Base-by-base conservation (phyloP, 1,140 invertebrate genomes). In the Hermatobates lingyangjiaoensis region DNA sequence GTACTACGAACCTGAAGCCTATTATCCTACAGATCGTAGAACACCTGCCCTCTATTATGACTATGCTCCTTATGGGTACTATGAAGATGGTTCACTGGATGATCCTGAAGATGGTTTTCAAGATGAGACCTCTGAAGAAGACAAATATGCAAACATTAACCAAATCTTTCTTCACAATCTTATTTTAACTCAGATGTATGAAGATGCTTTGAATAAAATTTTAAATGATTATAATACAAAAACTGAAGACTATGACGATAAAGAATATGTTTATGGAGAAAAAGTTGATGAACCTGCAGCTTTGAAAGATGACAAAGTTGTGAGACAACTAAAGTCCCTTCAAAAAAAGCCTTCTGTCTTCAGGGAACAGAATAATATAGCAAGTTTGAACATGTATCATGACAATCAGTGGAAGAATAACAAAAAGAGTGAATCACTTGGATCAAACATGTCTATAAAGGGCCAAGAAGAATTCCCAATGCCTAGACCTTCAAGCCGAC, bases 401-500 rank as follows among this genome's bases (percentile, higher is more conserved):
- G 21, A 4, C 18, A 42, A 42, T 20, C 14, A 42, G 18, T 42
- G 39, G 39, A 20, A 14, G 5, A 20, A 18, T 7, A 18, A 42
- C 18, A 42, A 42, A 20, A 7, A 20, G 21, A 20, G 14, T 20
- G 39, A 42, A 5, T n/a, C n/a, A n/a, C n/a, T n/a, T n/a, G n/a
- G n/a, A n/a, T n/a, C n/a, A n/a, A n/a, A n/a, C n/a, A n/a, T n/a
- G n/a, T n/a, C n/a, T n/a, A n/a, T n/a, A n/a, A 52, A 50, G 26
- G 76, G 75, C 15, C 72, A 79, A 56, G 75, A 76, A 56, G 76
- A 78, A 62, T 68, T 75, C 5, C 69, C 74, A 2, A 60, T 77
- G 57, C 66, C 73, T 39, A 62, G 74, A 61, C 75, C 75, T 7
- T 69, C 75, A 5, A 61, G 68, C 46, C 24, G 30, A 20, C 28